Evolutionary conservation across 2,797 vertebrate genomes (phyloP).

Genomic region (Acomys russatus): DNA sequence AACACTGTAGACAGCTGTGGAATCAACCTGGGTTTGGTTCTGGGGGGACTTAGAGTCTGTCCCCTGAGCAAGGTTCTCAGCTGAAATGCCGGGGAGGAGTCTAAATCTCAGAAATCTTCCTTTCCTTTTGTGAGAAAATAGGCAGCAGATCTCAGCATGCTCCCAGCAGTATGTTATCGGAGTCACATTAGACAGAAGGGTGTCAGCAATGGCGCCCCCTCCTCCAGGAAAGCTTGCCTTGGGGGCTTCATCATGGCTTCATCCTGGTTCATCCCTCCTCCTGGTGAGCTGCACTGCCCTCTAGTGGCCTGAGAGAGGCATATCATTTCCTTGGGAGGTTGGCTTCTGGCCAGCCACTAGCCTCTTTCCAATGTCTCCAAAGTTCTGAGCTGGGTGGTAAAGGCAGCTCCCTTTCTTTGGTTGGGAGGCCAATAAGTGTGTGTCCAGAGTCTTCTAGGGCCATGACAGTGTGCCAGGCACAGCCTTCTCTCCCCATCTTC

Average conservation of each 20-base stretch:
- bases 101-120: background rate
- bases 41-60: background rate
- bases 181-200: background rate
- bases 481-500: too few relatives aligned
- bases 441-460: background rate
- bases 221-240: background rate
- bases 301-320: conserved; percentile 31
- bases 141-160: background rate
- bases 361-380: background rate
- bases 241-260: too few relatives aligned
- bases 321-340: background rate
- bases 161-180: background rate
- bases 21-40: background rate
- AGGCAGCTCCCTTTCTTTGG: background rate
- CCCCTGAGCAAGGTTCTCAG: background rate
- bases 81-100: background rate
- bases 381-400: background rate
- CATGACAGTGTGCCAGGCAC: background rate
- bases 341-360: background rate
- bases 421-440: background rate
- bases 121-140: background rate
- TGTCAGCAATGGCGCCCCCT: background rate
- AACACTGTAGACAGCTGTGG: background rate
- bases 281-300: conserved; percentile 64
- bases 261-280: background rate